A percentile compares a stretch with the other conserved stretches of the same genome.
These are phyloP conservation scores for Lampris megalopsis DNA, from an alignment of 2,113 vertebrate species.

Conservation along the genomic window DNA sequence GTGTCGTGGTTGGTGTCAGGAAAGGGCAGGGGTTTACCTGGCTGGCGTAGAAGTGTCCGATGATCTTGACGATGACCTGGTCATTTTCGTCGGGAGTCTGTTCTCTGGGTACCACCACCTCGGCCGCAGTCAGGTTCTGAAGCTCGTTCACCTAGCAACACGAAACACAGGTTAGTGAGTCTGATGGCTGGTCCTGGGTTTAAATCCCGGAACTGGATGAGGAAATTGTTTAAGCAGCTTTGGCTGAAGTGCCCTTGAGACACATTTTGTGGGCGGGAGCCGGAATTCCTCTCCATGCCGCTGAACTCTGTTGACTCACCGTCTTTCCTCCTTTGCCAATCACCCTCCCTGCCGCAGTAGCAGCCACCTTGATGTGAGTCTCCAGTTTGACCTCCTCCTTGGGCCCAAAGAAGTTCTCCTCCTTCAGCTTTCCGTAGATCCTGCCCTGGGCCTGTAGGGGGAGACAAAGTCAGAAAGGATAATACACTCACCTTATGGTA, in stretches of 20 bases:
- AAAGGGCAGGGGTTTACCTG: constrained; percentile 81
- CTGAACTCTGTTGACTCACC: constrained; percentile 74
- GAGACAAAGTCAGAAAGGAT: background rate
- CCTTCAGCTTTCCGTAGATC: constrained; percentile 96
- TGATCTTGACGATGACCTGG: constrained; percentile 97
- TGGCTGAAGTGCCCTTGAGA: background rate
- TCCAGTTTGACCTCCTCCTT: constrained; percentile 97
- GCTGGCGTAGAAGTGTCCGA: constrained; percentile 97
- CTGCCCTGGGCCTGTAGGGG: constrained; percentile 88
- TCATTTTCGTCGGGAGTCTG: constrained; percentile 95
- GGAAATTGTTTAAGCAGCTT: background rate
- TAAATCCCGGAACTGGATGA: background rate
- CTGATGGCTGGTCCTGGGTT: no score
- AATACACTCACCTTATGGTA: no score
- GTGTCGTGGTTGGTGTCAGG: no score
- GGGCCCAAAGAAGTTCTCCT: constrained; percentile 94
- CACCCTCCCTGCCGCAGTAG: constrained; percentile 90
- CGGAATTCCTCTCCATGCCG: no score
- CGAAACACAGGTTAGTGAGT: background rate
- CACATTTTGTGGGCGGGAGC: background rate
- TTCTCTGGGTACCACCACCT: constrained; percentile 94
- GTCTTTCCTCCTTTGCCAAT: constrained; percentile 96
- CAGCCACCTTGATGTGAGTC: constrained; percentile 93
- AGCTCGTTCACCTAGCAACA: constrained; percentile 90
- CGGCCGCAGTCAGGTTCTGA: constrained; percentile 94